phyloP scores from a whole-genome alignment of 2,113 vertebrate genomes.

The Salvelinus namaycush region DNA sequence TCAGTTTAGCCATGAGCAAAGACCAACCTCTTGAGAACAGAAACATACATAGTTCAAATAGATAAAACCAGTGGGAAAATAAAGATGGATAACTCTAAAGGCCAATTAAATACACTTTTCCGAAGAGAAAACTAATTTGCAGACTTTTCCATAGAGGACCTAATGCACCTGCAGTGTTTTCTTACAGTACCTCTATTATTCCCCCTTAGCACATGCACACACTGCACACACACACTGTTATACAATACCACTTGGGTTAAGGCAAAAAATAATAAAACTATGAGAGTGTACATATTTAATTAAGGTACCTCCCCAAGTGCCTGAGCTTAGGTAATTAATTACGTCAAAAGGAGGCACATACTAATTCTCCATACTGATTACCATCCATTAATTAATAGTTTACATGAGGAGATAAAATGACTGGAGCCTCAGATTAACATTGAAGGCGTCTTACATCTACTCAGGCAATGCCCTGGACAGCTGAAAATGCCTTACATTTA shows the following conservation, averaged over 20 bases:
- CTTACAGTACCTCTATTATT: no score
- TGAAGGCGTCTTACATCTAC: constrained; percentile 34
- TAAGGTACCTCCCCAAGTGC: constrained; percentile 32
- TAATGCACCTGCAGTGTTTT: no score
- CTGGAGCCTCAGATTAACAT: constrained; percentile 35
- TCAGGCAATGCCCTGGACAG: constrained; percentile 35
- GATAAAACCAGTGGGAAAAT: background rate
- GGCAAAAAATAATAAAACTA: constrained; percentile 18
- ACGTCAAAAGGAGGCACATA: constrained; percentile 46
- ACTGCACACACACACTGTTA: no score
- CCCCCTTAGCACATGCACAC: no score
- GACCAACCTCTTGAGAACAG: background rate
- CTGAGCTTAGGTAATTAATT: constrained; percentile 50
- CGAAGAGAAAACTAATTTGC: background rate
- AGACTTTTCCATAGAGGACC: no score
- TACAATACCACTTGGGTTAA: background rate
- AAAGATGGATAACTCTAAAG: background rate
- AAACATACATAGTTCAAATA: background rate
- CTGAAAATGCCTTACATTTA: constrained; percentile 4
- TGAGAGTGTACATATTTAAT: constrained; percentile 8
- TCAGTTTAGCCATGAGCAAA: background rate
- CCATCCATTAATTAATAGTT: constrained; percentile 71
- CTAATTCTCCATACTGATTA: constrained; percentile 65
- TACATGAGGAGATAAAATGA: constrained; percentile 57
- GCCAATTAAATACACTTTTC: background rate